Evolutionary conservation across 2,888 invertebrate genomes (phyloP).

Genomic region (Leistus spinibarbis): DNA sequence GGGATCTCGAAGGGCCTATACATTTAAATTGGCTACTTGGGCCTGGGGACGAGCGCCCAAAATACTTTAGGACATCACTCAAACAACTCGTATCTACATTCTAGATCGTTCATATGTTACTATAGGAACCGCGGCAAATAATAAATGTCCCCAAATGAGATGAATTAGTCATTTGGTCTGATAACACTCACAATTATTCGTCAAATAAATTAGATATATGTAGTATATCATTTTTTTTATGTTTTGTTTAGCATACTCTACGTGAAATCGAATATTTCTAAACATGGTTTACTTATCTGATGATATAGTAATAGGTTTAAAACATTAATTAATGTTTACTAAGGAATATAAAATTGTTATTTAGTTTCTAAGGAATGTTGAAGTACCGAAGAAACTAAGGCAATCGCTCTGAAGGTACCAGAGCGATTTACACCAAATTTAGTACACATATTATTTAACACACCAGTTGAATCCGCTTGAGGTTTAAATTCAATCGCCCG

Average conservation of each 20-base stretch:
- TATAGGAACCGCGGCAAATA: neutral
- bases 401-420: too few relatives aligned
- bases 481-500: too few relatives aligned
- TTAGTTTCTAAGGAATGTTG: neutral
- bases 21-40: conserved; percentile 16
- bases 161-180: neutral
- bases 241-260: neutral
- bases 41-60: neutral
- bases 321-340: neutral
- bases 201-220: neutral
- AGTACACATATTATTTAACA: too few relatives aligned
- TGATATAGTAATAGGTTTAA: neutral
- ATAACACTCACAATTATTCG: neutral
- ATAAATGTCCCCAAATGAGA: neutral
- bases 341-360: neutral
- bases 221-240: neutral
- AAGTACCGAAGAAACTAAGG: too few relatives aligned
- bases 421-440: too few relatives aligned
- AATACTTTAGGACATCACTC: neutral
- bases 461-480: too few relatives aligned
- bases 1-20: conserved; percentile 7
- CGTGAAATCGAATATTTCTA: neutral
- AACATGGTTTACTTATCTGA: neutral
- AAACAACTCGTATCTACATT: neutral
- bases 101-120: neutral